These are phyloP conservation scores for Bungarus multicinctus DNA, from an alignment of 2,113 vertebrate genomes.

Conservation along the genomic window DNA sequence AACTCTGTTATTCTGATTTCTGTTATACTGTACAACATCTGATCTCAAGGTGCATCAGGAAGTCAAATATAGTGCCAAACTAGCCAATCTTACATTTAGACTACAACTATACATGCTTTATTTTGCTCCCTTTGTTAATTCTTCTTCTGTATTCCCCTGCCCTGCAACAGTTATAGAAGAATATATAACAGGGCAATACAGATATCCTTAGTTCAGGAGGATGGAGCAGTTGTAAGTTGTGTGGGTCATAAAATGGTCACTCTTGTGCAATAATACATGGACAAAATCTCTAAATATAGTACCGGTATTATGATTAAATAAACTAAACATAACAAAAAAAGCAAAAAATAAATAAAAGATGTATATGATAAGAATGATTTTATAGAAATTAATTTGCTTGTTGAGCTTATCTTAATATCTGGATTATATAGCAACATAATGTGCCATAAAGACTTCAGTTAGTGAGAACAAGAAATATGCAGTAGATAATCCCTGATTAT, in stretches of 20 bases:
- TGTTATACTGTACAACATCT: not conserved
- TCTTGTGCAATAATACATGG: not conserved
- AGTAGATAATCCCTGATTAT: constrained; percentile 33
- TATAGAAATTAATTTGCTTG: not conserved
- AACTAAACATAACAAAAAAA: not conserved
- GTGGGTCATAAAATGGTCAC: too few relatives aligned
- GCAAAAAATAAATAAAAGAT: not conserved
- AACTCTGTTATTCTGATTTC: not conserved
- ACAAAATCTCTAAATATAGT: not conserved
- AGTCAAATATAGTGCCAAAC: not conserved
- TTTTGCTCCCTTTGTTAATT: not conserved
- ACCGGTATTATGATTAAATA: not conserved
- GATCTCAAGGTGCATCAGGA: not conserved
- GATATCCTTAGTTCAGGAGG: too few relatives aligned
- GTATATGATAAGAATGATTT: not conserved
- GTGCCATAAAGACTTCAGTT: constrained; percentile 46
- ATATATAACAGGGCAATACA: not conserved
- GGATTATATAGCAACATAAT: not conserved
- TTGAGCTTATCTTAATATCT: not conserved
- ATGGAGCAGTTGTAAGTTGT: too few relatives aligned
- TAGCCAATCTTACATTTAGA: not conserved
- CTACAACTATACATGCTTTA: too few relatives aligned
- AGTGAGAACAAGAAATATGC: constrained; percentile 46
- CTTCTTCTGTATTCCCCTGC: not conserved
- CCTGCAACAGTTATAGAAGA: not conserved